Base-by-base conservation (phyloP, 1,140 invertebrate species). In the Chionoecetes opilio region DNA sequence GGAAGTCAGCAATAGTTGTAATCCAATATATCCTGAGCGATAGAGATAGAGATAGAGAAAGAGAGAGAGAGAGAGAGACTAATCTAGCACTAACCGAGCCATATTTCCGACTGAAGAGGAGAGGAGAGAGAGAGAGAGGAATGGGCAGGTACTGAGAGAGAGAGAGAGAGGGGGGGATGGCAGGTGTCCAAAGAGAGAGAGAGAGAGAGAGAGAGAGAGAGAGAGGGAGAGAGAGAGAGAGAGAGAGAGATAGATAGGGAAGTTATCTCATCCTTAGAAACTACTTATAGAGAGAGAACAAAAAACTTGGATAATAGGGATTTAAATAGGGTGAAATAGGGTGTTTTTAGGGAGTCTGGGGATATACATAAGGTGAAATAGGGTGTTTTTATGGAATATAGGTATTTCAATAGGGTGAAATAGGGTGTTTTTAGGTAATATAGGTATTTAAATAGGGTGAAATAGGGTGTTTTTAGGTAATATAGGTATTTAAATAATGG, bases 141-240 rank as follows among this genome's bases (percentile, higher is more conserved):
- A 34, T 5, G 26, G 32, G 8, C 5, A 34, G 32, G 32, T 3
- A 8, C 5, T 5, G 82, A 34, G 29, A 86, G n/a, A 89, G 87
- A 31, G 88, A 1, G 88, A 29, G 88, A 41, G 88, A 26, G 88
- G 37, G 35, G 5, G 41, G 88, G 2, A 82, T 31, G 90, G 37
- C 31, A 75, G 37, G 37, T 29, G 46, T 46, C n/a, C n/a, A 75
- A 32, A 91, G 29, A 82, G 63, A 82, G 29, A 82, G 63, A 91
- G 29, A 82, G 41, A 75, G 63, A 38, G 31, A 82, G 31, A 91
- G 90, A 91, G 63, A 82, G 91, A 82, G 34, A 92, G 75, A 92
- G 34, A 84, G 63, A 84, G 32, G 38, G 82, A 84, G 38, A 35
- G 31, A 84, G 34, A 84, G 91, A 92, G 91, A 92, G 91, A 92